phyloP scores from a whole-genome alignment of 1,140 invertebrate genomes.

The Agrilus planipennis region DNA sequence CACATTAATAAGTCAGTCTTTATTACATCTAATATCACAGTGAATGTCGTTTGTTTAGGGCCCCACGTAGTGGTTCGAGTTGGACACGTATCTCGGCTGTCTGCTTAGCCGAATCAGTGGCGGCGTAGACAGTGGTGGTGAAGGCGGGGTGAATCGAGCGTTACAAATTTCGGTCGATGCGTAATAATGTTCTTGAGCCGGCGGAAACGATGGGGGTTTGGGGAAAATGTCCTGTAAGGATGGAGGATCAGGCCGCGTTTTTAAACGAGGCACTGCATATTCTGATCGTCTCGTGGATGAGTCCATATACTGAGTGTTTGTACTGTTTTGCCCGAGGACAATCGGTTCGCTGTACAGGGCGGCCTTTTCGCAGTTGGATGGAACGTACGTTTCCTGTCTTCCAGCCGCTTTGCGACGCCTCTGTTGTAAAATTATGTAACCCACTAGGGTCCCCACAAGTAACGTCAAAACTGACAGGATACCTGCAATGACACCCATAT shows the following conservation, averaged over 20 bases:
- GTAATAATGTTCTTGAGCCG: conserved; percentile 28
- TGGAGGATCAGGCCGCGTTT: conserved; percentile 20
- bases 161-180: conserved; percentile 31
- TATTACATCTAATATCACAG: too few relatives aligned
- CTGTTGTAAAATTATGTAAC: conserved; percentile 26
- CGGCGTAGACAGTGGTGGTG: conserved; percentile 27
- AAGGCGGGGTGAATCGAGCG: conserved; percentile 24
- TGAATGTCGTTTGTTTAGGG: conserved; percentile 19
- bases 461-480: conserved; percentile 26
- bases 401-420: conserved; percentile 24
- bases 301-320: conserved; percentile 25
- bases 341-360: conserved; percentile 28
- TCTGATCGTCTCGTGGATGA: conserved; percentile 24
- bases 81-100: conserved; percentile 26
- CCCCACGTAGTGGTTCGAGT: conserved; percentile 22
- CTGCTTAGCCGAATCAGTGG: conserved; percentile 24
- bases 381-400: conserved; percentile 27
- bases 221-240: conserved; percentile 26
- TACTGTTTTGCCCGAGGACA: conserved; percentile 16
- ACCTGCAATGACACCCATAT: conserved; percentile 29
- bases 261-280: conserved; percentile 29
- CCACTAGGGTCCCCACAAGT: conserved; percentile 22
- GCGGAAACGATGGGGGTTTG: conserved; percentile 25
- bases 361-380: conserved; percentile 26
- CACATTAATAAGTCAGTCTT: too few relatives aligned